Evolutionary conservation across 2,888 invertebrate genomes (phyloP).

Genomic region (Brachycybe producta): DNA sequence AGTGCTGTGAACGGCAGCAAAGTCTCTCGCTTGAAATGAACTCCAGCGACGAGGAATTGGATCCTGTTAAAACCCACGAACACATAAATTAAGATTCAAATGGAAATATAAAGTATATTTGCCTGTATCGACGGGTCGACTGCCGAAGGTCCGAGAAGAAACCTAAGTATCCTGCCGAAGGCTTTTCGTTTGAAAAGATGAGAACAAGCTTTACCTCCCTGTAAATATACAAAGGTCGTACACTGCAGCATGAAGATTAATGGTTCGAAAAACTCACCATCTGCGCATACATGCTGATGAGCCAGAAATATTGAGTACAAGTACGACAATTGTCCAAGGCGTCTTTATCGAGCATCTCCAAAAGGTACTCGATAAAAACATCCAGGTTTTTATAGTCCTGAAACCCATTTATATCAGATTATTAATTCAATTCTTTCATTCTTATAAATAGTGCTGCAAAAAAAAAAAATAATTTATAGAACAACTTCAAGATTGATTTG

Average conservation of each 20-base stretch:
- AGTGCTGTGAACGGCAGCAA: constrained; percentile 35
- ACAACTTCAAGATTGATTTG: not conserved
- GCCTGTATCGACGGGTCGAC: too few relatives aligned
- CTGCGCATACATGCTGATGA: constrained; percentile 34
- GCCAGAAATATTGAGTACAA: constrained; percentile 35
- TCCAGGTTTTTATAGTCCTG: constrained; percentile 21
- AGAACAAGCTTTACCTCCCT: constrained; percentile 35
- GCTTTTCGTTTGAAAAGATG: constrained; percentile 35
- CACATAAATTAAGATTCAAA: too few relatives aligned
- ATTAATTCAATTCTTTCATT: not conserved
- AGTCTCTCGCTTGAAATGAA: constrained; percentile 36
- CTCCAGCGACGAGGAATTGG: constrained; percentile 34
- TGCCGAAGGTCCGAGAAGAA: constrained; percentile 33
- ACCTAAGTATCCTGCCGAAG: constrained; percentile 33
- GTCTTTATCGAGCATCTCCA: constrained; percentile 34
- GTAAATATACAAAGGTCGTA: constrained; percentile 20
- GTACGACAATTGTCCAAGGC: constrained; percentile 36
- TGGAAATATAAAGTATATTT: too few relatives aligned
- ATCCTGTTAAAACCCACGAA: constrained; percentile 21
- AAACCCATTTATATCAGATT: constrained; percentile 12
- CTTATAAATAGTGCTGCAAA: constrained; percentile 4
- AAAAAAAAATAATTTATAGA: not conserved
- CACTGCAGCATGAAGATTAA: not conserved
- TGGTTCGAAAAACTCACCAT: constrained; percentile 29
- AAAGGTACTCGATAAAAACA: constrained; percentile 30